Evolutionary conservation across 2,113 vertebrate species (phyloP).

Genomic region (Clarias gariepinus): DNA sequence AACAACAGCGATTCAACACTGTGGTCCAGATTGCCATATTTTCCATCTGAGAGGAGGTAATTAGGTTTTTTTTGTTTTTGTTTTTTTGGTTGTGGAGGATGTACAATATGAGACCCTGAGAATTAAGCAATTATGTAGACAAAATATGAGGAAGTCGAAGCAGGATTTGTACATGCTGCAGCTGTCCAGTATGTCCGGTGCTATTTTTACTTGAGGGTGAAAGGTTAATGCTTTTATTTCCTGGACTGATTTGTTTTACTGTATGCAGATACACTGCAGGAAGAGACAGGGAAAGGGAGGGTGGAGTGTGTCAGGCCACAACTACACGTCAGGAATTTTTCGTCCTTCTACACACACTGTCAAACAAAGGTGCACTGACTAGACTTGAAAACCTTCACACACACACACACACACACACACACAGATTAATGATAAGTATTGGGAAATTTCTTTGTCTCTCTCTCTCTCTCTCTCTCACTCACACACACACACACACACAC

Average conservation of each 20-base stretch:
- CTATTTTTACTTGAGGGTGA: constrained; percentile 59
- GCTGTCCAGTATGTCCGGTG: constrained; percentile 42
- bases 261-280: constrained; percentile 26
- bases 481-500: constrained; percentile 13
- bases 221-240: constrained; percentile 60
- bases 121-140: not conserved
- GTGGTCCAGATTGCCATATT: constrained; percentile 45
- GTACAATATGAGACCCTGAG: not conserved
- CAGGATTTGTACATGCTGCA: constrained; percentile 37
- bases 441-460: constrained; percentile 3
- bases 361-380: not conserved
- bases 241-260: constrained; percentile 55
- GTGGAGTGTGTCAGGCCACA: not conserved
- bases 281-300: constrained; percentile 14
- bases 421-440: not conserved
- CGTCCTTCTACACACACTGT: not conserved
- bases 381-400: not conserved
- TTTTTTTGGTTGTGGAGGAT: not conserved
- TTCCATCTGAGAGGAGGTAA: constrained; percentile 44
- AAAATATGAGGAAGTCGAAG: constrained; percentile 36
- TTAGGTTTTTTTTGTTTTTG: constrained; percentile 8
- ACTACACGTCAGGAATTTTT: not conserved
- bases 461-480: not conserved
- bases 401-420: not conserved
- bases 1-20: not conserved